phyloP scores from a whole-genome alignment of 2,888 invertebrate genomes.

The Smittia sp. region DNA sequence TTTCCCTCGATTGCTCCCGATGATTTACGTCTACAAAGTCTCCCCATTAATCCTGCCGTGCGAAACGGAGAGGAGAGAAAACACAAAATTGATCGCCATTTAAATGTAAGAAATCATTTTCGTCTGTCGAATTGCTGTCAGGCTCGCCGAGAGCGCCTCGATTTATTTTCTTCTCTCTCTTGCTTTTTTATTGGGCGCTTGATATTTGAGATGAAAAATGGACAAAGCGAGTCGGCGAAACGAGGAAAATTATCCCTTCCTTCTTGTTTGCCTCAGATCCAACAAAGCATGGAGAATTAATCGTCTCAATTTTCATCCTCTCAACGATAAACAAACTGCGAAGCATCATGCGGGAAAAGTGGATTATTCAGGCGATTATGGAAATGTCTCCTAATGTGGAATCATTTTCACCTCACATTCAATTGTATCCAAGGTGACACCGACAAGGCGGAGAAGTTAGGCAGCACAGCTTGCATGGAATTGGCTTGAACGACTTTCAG shows the following conservation, averaged over 20 bases:
- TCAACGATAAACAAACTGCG: too few relatives aligned
- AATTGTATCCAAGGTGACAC: background rate
- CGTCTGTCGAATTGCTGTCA: constrained; percentile 31
- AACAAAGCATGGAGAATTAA: constrained; percentile 18
- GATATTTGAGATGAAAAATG: constrained; percentile 23
- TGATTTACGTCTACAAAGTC: constrained; percentile 33
- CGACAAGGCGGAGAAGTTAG: background rate
- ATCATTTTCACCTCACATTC: constrained; percentile 23
- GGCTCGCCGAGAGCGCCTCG: background rate
- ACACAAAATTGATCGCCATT: constrained; percentile 37
- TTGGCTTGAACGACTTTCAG: background rate
- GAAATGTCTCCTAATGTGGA: constrained; percentile 24
- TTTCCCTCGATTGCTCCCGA: background rate
- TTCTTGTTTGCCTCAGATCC: background rate
- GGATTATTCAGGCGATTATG: background rate
- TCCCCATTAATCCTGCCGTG: constrained; percentile 13
- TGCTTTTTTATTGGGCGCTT: background rate
- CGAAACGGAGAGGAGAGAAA: background rate
- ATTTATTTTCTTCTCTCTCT: background rate
- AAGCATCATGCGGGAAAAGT: background rate
- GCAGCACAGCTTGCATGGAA: background rate
- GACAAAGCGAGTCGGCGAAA: background rate
- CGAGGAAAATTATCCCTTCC: background rate
- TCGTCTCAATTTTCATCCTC: background rate
- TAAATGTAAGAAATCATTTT: constrained; percentile 40